Conservation (phyloP, 2,888 invertebrate species). For the Achlya flavicornis region DNA sequence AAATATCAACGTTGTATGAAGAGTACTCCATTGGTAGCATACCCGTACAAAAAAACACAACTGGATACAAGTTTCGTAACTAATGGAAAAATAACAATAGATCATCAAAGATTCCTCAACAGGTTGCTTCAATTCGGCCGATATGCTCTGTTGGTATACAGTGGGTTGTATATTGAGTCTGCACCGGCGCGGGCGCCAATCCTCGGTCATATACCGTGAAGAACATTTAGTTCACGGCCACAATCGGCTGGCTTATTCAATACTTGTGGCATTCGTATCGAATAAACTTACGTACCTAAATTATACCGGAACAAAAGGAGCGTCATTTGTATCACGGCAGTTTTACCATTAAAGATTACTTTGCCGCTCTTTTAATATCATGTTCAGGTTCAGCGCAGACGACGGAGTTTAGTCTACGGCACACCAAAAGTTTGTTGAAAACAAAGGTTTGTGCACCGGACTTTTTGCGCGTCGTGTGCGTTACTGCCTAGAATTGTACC, state of each 20-base stretch:
- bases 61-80: constrained; percentile 56
- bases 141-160: constrained; percentile 55
- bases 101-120: constrained; percentile 66
- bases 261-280: constrained; percentile 18
- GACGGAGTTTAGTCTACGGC: too few species aligned
- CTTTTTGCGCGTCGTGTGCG: too few species aligned
- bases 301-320: background rate
- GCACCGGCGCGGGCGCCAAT: constrained; percentile 22
- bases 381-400: too few species aligned
- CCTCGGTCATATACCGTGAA: constrained; percentile 64
- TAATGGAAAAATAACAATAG: constrained; percentile 77
- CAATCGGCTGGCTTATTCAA: constrained; percentile 29
- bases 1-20: too few species aligned
- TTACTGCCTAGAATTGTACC: too few species aligned
- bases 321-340: too few species aligned
- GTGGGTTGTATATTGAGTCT: constrained; percentile 35
- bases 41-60: constrained; percentile 25
- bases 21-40: background rate
- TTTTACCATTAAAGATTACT: too few species aligned
- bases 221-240: constrained; percentile 75
- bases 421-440: too few species aligned
- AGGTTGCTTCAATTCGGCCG: constrained; percentile 51
- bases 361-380: too few species aligned
- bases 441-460: too few species aligned
- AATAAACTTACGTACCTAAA: background rate